Conservation (phyloP, 1,140 invertebrate species). For the Papilio aristodemus region DNA sequence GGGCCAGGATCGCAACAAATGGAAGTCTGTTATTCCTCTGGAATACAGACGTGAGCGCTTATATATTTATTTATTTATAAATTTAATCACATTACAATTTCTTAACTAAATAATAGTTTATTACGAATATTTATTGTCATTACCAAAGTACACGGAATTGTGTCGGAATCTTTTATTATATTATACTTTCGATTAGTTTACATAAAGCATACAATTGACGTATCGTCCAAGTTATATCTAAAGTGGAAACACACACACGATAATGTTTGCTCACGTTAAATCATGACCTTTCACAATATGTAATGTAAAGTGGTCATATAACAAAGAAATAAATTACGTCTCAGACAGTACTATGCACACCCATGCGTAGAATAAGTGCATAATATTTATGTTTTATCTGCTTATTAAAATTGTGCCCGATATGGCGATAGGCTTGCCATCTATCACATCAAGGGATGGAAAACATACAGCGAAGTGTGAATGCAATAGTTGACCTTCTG, state of each 20-base stretch:
- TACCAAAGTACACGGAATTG: neutral
- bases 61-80: no score
- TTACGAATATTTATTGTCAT: neutral
- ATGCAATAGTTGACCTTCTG: no score
- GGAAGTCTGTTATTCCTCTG: no score
- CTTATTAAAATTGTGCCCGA: no score
- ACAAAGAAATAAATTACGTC: slow-evolving; percentile 14
- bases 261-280: slow-evolving; percentile 20
- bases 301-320: neutral
- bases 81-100: neutral
- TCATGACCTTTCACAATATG: slow-evolving; percentile 14
- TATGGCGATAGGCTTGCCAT: no score
- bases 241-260: slow-evolving; percentile 9
- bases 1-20: no score
- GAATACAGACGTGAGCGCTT: no score
- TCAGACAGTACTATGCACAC: neutral
- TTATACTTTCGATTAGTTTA: slow-evolving; percentile 2
- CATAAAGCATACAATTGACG: neutral
- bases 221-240: slow-evolving; percentile 13
- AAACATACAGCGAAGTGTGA: no score
- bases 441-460: no score
- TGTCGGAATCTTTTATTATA: slow-evolving; percentile 1
- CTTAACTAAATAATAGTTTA: neutral
- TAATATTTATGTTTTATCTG: no score
- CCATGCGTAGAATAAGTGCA: no score